These are phyloP conservation scores for Heterohyrax brucei DNA, from an alignment of 2,797 vertebrate species.

Conservation along the genomic window DNA sequence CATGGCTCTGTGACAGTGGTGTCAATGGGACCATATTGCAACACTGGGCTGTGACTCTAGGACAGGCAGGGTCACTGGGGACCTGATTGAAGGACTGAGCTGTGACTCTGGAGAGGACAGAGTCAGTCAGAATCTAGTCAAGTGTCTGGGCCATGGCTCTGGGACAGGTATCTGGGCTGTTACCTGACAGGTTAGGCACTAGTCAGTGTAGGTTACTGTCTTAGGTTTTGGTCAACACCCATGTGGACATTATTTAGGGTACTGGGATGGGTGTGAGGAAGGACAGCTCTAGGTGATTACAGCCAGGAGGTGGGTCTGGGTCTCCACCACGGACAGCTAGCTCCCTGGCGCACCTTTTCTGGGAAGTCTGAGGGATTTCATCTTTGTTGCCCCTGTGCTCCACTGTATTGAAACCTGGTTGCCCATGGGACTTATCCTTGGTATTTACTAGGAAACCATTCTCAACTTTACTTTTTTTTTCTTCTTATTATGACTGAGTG, in stretches of 20 bases:
- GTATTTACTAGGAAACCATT: neutral
- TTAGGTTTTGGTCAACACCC: neutral
- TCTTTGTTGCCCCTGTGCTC: neutral
- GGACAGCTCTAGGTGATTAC: neutral
- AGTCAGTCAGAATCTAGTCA: neutral
- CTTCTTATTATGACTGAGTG: too few relatives aligned
- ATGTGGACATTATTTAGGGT: neutral
- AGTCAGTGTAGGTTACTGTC: neutral
- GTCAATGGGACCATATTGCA: neutral
- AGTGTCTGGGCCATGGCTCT: neutral
- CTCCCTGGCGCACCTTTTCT: neutral
- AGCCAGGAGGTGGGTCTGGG: neutral
- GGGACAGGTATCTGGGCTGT: neutral
- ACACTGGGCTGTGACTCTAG: neutral
- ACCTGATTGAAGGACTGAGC: neutral
- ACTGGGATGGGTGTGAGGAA: neutral
- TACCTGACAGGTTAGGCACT: neutral
- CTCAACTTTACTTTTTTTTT: neutral
- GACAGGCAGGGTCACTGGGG: too few relatives aligned
- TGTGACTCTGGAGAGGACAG: neutral
- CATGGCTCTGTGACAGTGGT: neutral
- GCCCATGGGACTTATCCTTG: neutral
- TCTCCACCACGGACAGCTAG: neutral
- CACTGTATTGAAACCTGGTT: neutral
- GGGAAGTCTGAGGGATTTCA: neutral